Evolutionary conservation across 2,888 invertebrate genomes (phyloP).

Genomic region (Apodemia zela): DNA sequence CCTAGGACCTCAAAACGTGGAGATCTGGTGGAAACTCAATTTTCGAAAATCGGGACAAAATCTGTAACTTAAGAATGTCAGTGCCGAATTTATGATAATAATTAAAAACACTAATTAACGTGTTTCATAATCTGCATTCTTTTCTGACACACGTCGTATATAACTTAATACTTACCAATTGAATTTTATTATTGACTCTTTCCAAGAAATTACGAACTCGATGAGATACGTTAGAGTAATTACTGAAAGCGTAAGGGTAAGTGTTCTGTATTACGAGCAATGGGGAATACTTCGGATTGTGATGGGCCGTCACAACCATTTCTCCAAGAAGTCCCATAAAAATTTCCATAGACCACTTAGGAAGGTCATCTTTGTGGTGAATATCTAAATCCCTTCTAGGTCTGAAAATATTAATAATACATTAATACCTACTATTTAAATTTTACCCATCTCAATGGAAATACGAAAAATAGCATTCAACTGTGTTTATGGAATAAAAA

Average conservation of each 20-base stretch:
- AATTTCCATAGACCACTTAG: neutral
- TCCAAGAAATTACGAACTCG: neutral
- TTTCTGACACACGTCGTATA: no score
- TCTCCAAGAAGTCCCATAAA: neutral
- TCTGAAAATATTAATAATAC: neutral
- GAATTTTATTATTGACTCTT: neutral
- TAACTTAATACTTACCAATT: neutral
- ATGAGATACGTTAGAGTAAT: neutral
- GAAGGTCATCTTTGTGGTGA: neutral
- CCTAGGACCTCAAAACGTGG: no score
- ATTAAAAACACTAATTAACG: no score
- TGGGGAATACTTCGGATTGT: neutral
- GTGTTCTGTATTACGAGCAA: neutral
- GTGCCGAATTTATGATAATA: no score
- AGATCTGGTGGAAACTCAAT: no score
- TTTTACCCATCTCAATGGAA: no score
- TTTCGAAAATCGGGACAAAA: no score
- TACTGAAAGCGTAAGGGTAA: neutral
- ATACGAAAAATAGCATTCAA: no score
- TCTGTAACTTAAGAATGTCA: no score
- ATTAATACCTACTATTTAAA: no score
- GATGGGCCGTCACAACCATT: neutral
- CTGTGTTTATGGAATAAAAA: no score
- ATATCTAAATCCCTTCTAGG: neutral
- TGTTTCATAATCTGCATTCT: no score